These are phyloP conservation scores for Melanerpes formicivorus DNA, from an alignment of 2,113 vertebrate species.

Conservation along the genomic window DNA sequence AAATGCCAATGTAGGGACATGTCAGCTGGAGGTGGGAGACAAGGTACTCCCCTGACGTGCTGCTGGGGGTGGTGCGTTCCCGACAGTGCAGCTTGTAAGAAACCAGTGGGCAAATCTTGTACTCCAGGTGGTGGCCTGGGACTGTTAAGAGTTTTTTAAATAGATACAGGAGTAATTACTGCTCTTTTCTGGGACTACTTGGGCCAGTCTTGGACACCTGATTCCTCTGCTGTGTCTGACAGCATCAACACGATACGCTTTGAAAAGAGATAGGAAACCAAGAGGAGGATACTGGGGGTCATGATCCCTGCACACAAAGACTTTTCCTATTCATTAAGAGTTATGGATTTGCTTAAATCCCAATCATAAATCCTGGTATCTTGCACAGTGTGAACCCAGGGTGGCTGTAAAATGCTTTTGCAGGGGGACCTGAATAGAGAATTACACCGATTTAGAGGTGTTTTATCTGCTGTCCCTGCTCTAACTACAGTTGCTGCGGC, in stretches of 20 bases:
- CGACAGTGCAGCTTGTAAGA: background rate
- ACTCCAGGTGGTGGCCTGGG: background rate
- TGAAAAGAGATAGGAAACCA: background rate
- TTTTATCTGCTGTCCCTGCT: constrained; percentile 55
- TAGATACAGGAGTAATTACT: background rate
- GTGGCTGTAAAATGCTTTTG: constrained; percentile 48
- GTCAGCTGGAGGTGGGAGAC: background rate
- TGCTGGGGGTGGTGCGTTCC: background rate
- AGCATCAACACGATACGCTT: background rate
- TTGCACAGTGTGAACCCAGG: background rate
- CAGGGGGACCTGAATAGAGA: constrained; percentile 40
- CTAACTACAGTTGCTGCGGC: background rate
- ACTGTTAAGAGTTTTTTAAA: background rate
- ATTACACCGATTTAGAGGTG: constrained; percentile 47
- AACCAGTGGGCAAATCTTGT: background rate
- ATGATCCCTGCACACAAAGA: background rate
- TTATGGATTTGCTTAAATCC: constrained; percentile 29
- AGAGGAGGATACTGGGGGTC: background rate
- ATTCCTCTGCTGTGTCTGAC: background rate
- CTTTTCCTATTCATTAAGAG: constrained; percentile 11
- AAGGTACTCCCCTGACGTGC: background rate
- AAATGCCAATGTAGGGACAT: background rate
- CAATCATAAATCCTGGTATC: constrained; percentile 23
- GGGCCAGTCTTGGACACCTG: background rate
- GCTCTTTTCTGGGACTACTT: background rate